Evolutionary conservation across 2,888 invertebrate species (phyloP).

Genomic region (Calameuta idolon): DNA sequence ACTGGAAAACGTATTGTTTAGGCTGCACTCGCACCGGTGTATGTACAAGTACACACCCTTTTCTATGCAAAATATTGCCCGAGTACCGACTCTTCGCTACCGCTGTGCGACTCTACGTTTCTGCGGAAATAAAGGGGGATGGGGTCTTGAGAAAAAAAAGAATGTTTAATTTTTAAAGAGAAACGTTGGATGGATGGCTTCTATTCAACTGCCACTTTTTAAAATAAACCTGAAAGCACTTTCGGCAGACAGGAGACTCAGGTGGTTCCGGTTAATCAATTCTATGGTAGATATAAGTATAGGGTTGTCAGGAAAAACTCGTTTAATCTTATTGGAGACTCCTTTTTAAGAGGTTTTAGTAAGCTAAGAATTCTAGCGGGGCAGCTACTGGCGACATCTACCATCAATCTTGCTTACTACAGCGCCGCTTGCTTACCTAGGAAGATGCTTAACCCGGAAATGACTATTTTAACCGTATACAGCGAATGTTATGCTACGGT

Average conservation of each 20-base stretch:
- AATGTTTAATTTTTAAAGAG: not conserved
- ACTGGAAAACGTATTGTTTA: conserved; percentile 55
- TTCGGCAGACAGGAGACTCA: not conserved
- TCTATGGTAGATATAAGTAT: not conserved
- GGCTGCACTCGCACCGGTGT: conserved; percentile 37
- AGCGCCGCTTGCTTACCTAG: not conserved
- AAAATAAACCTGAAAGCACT: not conserved
- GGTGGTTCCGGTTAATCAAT: not conserved
- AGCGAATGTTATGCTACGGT: not conserved
- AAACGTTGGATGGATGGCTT: not conserved
- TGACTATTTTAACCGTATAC: not conserved
- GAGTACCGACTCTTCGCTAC: not conserved
- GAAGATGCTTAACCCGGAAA: not conserved
- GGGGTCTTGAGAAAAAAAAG: not conserved
- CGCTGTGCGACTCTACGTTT: not conserved
- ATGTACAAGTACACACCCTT: not conserved
- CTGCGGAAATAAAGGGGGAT: not conserved
- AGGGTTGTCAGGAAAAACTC: not conserved
- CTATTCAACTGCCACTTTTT: not conserved
- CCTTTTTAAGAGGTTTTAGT: not conserved
- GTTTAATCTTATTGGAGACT: not conserved
- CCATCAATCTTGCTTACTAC: not conserved
- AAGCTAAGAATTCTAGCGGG: not conserved
- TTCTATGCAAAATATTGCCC: not conserved
- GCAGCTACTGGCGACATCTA: not conserved